Percentiles rank a stretch among this genome's conserved stretches.
Evolutionary conservation across 2,888 invertebrate species (phyloP).

Genomic region (Limenitis arthemis): DNA sequence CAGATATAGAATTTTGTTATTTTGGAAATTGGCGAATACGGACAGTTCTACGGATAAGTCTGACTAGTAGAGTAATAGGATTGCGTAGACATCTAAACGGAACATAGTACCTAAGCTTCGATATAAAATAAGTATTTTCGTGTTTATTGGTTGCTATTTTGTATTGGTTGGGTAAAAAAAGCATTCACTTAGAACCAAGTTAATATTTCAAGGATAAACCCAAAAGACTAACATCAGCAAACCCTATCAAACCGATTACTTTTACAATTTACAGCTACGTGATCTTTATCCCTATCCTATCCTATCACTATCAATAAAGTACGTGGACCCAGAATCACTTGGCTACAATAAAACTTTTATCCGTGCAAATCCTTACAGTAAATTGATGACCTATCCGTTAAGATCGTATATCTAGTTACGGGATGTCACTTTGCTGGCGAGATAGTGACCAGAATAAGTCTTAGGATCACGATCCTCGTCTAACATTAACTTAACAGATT

Average conservation of each 20-base stretch:
- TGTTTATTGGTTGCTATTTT: too few relatives aligned
- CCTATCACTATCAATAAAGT: slow-evolving; percentile 9
- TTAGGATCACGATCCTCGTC: neutral
- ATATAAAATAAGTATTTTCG: too few relatives aligned
- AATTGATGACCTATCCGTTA: slow-evolving; percentile 25
- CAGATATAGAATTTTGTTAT: too few relatives aligned
- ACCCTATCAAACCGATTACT: neutral
- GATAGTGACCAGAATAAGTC: neutral
- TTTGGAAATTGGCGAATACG: too few relatives aligned
- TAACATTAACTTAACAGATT: neutral
- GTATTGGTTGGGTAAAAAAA: too few relatives aligned
- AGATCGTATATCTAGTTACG: neutral
- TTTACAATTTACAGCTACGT: slow-evolving; percentile 1
- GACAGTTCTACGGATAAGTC: too few relatives aligned
- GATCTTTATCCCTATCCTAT: neutral
- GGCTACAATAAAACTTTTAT: slow-evolving; percentile 19
- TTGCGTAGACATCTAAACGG: too few relatives aligned
- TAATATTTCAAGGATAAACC: neutral
- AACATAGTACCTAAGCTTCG: too few relatives aligned
- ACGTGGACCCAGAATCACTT: slow-evolving; percentile 23
- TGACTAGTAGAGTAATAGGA: too few relatives aligned
- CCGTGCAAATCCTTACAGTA: slow-evolving; percentile 22
- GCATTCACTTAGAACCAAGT: too few relatives aligned
- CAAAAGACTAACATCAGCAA: neutral
- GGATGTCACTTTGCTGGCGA: slow-evolving; percentile 1